Conservation (phyloP, 2,797 vertebrate genomes). For the Valencia hispanica region DNA sequence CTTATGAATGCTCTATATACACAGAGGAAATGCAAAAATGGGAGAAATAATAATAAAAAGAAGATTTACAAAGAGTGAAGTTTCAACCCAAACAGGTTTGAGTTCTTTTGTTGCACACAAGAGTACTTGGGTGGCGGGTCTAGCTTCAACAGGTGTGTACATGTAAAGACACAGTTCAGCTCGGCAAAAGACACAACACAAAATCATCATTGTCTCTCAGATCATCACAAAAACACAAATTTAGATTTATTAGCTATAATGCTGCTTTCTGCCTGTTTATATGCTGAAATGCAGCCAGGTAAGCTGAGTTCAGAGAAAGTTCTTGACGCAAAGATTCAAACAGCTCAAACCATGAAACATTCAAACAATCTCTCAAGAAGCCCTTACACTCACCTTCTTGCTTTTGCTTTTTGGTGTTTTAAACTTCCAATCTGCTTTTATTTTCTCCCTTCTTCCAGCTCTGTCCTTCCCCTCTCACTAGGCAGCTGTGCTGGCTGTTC, state of each 20-base stretch:
- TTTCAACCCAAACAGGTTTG: slow-evolving; percentile 68
- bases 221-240: slow-evolving; percentile 8
- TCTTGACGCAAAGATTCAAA: slow-evolving; percentile 36
- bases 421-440: slow-evolving; percentile 21
- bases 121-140: slow-evolving; percentile 47
- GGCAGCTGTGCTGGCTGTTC: slow-evolving; percentile 55
- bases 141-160: slow-evolving; percentile 66
- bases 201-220: slow-evolving; percentile 16
- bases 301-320: slow-evolving; percentile 56
- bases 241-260: slow-evolving; percentile 7
- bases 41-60: slow-evolving; percentile 7
- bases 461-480: slow-evolving; percentile 53
- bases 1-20: background rate
- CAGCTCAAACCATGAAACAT: slow-evolving; percentile 32
- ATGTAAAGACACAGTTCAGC: slow-evolving; percentile 50
- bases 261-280: background rate
- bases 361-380: slow-evolving; percentile 27
- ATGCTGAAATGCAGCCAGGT: slow-evolving; percentile 4
- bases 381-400: slow-evolving; percentile 66
- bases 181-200: slow-evolving; percentile 19
- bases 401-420: slow-evolving; percentile 32
- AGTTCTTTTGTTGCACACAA: slow-evolving; percentile 32
- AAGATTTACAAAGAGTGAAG: slow-evolving; percentile 27
- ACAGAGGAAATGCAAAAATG: background rate
- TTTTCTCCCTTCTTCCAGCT: slow-evolving; percentile 23